Evolutionary conservation across 2,888 invertebrate genomes (phyloP).

Genomic region (Acleris holmiana): DNA sequence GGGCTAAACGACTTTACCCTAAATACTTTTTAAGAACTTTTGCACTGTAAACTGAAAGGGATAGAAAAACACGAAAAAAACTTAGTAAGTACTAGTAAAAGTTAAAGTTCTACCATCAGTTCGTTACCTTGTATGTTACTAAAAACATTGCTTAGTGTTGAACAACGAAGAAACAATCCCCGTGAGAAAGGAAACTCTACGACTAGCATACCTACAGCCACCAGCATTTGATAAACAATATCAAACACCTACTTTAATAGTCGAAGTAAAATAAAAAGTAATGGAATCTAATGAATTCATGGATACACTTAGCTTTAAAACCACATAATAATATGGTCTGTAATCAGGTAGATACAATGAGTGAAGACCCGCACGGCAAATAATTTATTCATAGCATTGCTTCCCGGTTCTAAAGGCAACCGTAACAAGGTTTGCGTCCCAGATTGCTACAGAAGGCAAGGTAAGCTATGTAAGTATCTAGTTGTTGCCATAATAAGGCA

Average conservation of each 20-base stretch:
- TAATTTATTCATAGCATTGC: conserved; percentile 22
- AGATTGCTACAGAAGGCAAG: background rate
- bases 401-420: conserved; percentile 8
- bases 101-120: too few relatives aligned
- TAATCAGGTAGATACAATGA: conserved; percentile 12
- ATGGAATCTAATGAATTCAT: conserved; percentile 20
- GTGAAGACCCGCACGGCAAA: conserved; percentile 6
- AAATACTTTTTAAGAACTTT: too few relatives aligned
- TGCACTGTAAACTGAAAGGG: too few relatives aligned
- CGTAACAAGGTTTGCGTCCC: conserved; percentile 1
- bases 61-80: too few relatives aligned
- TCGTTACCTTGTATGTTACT: too few relatives aligned
- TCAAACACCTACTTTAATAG: too few relatives aligned
- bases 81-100: too few relatives aligned
- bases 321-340: conserved; percentile 3
- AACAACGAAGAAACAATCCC: conserved; percentile 22
- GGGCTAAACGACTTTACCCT: too few relatives aligned
- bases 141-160: conserved; percentile 10
- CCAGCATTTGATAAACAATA: too few relatives aligned
- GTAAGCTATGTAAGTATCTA: too few relatives aligned
- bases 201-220: background rate
- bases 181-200: conserved; percentile 13
- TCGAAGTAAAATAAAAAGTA: background rate
- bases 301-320: conserved; percentile 14
- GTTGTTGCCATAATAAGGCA: too few relatives aligned